Conservation (phyloP, 1,140 invertebrate genomes). For the Drosophila parabipectinata region DNA sequence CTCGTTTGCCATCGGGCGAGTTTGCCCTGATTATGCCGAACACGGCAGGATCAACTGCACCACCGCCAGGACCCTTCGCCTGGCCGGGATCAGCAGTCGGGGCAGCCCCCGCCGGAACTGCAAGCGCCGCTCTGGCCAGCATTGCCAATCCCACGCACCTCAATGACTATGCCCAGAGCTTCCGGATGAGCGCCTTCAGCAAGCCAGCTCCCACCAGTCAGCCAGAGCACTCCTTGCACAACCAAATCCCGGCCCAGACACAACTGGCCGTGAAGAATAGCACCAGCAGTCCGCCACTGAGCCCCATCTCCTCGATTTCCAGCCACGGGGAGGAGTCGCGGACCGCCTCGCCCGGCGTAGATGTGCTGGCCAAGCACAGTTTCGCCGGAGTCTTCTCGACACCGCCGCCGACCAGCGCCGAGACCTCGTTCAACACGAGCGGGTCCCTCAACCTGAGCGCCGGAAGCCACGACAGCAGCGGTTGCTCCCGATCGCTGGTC, state of each 20-base stretch:
- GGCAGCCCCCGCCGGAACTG: constrained; percentile 27
- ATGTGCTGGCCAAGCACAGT: constrained; percentile 66
- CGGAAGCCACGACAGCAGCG: constrained; percentile 68
- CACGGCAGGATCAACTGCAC: constrained; percentile 14
- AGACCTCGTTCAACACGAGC: constrained; percentile 74
- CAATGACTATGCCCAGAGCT: constrained; percentile 84
- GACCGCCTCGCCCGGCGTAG: constrained; percentile 57
- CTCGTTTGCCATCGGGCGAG: constrained; percentile 88
- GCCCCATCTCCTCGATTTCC: constrained; percentile 88
- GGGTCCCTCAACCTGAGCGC: constrained; percentile 64
- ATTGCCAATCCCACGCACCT: constrained; percentile 84
- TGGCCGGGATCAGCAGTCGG: constrained; percentile 50
- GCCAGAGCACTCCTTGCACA: constrained; percentile 28
- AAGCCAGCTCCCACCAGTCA: constrained; percentile 60
- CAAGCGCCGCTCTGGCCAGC: constrained; percentile 58
- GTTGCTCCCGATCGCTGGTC: constrained; percentile 45
- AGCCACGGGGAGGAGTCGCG: constrained; percentile 84
- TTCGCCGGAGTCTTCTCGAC: constrained; percentile 78
- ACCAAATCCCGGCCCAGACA: constrained; percentile 20
- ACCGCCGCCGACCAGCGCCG: constrained; percentile 72
- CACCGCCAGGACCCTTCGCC: constrained; percentile 52
- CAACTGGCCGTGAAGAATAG: constrained; percentile 26
- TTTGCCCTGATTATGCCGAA: constrained; percentile 89
- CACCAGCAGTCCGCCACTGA: constrained; percentile 85
- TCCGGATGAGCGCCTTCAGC: constrained; percentile 78